These are phyloP conservation scores for Oceanodroma tethys DNA, from an alignment of 2,113 vertebrate genomes.

Conservation along the genomic window DNA sequence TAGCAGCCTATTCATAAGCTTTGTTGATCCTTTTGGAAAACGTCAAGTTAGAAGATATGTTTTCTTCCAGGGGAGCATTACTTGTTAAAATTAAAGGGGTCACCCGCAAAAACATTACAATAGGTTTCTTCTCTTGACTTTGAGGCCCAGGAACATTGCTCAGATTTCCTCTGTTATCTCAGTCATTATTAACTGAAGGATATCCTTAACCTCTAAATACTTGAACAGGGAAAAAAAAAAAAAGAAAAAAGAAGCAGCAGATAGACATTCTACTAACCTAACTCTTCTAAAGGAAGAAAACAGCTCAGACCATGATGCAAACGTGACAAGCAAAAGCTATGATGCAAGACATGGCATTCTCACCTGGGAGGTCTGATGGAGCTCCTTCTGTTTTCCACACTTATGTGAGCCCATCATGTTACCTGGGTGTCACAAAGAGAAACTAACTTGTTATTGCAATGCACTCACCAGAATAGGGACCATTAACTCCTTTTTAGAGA, in stretches of 20 bases:
- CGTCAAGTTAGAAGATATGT: fast-evolving
- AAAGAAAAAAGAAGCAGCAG: neutral
- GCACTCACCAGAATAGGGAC: neutral
- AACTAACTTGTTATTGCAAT: neutral
- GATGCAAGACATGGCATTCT: neutral
- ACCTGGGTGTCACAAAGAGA: neutral
- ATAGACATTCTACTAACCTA: neutral
- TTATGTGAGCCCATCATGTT: fast-evolving
- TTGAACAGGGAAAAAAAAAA: neutral
- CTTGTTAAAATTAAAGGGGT: neutral
- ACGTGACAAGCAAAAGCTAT: neutral
- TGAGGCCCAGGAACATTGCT: neutral
- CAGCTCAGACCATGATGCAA: neutral
- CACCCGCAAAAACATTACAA: neutral
- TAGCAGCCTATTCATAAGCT: neutral
- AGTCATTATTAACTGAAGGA: neutral
- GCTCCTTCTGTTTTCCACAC: neutral
- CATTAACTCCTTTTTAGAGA: neutral
- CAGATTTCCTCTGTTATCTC: neutral
- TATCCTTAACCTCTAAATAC: neutral
- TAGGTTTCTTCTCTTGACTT: neutral
- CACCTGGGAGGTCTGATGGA: neutral
- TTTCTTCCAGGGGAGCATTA: neutral
- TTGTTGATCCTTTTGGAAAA: neutral
- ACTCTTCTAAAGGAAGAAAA: neutral